Percentiles rank a stretch among this genome's conserved stretches.
phyloP scores from a whole-genome alignment of 2,113 vertebrate species.

The Spheniscus mendiculus region DNA sequence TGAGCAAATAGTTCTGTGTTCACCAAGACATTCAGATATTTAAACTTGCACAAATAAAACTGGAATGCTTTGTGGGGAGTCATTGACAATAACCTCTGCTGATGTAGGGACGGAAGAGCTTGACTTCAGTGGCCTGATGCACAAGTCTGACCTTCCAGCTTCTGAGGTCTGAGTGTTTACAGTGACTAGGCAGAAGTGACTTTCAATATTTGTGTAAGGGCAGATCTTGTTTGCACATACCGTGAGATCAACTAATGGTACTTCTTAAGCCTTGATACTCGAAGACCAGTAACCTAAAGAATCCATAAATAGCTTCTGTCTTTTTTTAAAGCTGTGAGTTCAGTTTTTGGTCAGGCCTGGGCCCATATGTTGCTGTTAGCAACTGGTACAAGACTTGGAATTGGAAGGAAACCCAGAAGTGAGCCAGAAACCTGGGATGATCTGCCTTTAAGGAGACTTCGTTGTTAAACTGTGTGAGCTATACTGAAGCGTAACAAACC shows the following conservation, averaged over 20 bases:
- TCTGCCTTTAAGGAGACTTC: background rate
- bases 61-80: rapidly evolving
- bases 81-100: rapidly evolving
- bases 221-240: background rate
- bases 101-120: background rate
- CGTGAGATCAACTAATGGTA: rapidly evolving
- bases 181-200: background rate
- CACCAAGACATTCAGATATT: background rate
- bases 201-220: rapidly evolving
- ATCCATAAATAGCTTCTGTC: background rate
- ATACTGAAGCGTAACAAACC: rapidly evolving
- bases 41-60: rapidly evolving
- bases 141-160: background rate
- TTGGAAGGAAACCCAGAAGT: background rate
- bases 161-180: background rate
- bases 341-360: background rate
- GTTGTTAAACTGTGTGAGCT: rapidly evolving
- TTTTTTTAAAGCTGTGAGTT: background rate
- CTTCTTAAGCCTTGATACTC: background rate
- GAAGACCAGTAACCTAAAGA: background rate
- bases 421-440: background rate
- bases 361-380: rapidly evolving
- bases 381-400: rapidly evolving
- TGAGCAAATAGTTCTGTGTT: background rate
- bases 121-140: background rate